phyloP scores from a whole-genome alignment of 2,113 vertebrate genomes.

The Zapus hudsonius region DNA sequence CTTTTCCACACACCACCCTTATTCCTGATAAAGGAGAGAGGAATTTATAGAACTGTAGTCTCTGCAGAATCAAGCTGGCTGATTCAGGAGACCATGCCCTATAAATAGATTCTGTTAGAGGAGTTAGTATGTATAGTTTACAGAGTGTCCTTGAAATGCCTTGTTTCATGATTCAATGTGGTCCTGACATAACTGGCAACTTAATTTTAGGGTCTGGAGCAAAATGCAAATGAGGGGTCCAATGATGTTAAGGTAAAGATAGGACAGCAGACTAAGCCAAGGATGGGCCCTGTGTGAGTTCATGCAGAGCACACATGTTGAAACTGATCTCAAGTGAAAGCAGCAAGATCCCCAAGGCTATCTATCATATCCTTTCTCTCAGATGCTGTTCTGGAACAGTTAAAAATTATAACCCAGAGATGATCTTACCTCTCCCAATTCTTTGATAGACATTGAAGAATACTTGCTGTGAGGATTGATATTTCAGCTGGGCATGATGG shows the following conservation, averaged over 20 bases:
- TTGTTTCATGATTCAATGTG: not conserved
- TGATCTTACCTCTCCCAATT: not conserved
- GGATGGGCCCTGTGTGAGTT: not conserved
- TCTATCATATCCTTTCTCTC: not conserved
- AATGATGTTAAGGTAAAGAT: not conserved
- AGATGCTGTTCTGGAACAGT: not conserved
- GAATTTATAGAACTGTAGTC: slow-evolving; percentile 24
- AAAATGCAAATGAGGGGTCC: not conserved
- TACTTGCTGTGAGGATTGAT: not conserved
- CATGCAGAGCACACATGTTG: not conserved
- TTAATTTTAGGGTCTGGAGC: not conserved
- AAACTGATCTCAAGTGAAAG: not conserved
- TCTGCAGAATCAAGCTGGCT: not conserved
- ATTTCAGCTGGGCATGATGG: not conserved
- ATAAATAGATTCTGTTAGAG: slow-evolving; percentile 9
- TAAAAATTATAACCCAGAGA: not conserved
- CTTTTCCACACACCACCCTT: not conserved
- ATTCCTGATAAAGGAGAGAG: not conserved
- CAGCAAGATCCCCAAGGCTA: not conserved
- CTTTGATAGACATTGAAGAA: not conserved
- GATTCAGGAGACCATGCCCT: not conserved
- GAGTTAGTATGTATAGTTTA: not conserved
- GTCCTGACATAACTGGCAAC: not conserved
- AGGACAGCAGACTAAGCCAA: not conserved
- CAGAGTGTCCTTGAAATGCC: not conserved